Evolutionary conservation across 2,888 invertebrate species (phyloP), one percentile per base, ranked within the genome.

Genomic region (Lypha dubia): DNA sequence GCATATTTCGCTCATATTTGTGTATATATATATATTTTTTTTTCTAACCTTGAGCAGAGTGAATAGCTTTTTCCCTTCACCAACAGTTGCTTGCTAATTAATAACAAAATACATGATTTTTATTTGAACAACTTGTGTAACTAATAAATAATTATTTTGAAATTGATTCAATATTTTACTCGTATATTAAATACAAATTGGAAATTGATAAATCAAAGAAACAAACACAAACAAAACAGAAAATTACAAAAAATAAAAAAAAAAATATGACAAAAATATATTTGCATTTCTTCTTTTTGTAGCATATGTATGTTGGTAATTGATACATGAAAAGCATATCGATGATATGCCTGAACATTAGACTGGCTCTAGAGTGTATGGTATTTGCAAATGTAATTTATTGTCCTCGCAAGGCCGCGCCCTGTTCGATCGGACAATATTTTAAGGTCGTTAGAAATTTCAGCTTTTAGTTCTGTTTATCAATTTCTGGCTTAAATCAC

Each of bases 111-210:
- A 51, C 22, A 8, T 35, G 28, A 41, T 68, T 38, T 56, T 24
- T 46, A 49, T 60, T 20, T 51, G 4, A 22, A 51, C 58, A 58
- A 20, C 38, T 60, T 65, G 32, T 56, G 38, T 65, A 35, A 46
- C 32, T 62, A 60, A 62, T 60, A 58, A 62, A 76, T 68, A n/a
- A n/a, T n/a, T n/a, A 65, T 70, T 79, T 53, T 49, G 58, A 68
- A 62, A 77, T 28, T 60, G 51, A 44, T 62, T 70, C 51, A 70
- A 22, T 8, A 13, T n/a, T 17, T 9, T 2, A 22, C n/a, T n/a
- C 5, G 44, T 46, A 60, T 11, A 41, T 15, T 1, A 24, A 74
- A 76, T 51, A 24, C 32, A 28, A 67, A 53, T 49, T 49, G 46
- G 17, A 11, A 24, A 67, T 56, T 24, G 5, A 22, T 53, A 22